phyloP scores from a whole-genome alignment of 2,113 vertebrate genomes.

The Oreochromis aureus region DNA sequence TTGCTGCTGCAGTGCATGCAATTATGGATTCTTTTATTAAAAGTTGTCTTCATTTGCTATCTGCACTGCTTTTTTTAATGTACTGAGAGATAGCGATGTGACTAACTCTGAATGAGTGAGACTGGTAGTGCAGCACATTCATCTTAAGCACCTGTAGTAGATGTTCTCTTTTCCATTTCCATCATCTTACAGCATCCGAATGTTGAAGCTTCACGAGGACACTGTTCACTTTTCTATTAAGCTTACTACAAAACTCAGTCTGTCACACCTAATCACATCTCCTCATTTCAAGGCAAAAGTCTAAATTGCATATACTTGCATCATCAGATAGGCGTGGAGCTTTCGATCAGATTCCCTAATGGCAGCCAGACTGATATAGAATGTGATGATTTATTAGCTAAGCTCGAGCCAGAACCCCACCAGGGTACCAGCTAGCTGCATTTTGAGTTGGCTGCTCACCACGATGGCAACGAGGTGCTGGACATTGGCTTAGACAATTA shows the following conservation, averaged over 20 bases:
- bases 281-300: neutral
- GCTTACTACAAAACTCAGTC: neutral
- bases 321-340: neutral
- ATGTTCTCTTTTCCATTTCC: neutral
- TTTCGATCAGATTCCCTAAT: neutral
- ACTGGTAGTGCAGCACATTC: neutral
- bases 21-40: neutral
- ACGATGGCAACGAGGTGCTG: neutral
- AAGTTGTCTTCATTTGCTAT: neutral
- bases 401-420: neutral
- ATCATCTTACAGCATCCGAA: neutral
- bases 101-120: neutral
- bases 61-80: neutral
- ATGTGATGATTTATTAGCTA: neutral
- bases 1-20: neutral
- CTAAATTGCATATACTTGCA: neutral
- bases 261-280: neutral
- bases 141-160: neutral
- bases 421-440: neutral
- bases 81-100: neutral
- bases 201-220: neutral
- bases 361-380: neutral
- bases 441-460: neutral
- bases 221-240: neutral
- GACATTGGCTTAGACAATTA: neutral